Evolutionary conservation across 1,140 invertebrate species (phyloP), one percentile per base, ranked within the genome.

Genomic region (Pachyrhynchus sulphureomaculatus): DNA sequence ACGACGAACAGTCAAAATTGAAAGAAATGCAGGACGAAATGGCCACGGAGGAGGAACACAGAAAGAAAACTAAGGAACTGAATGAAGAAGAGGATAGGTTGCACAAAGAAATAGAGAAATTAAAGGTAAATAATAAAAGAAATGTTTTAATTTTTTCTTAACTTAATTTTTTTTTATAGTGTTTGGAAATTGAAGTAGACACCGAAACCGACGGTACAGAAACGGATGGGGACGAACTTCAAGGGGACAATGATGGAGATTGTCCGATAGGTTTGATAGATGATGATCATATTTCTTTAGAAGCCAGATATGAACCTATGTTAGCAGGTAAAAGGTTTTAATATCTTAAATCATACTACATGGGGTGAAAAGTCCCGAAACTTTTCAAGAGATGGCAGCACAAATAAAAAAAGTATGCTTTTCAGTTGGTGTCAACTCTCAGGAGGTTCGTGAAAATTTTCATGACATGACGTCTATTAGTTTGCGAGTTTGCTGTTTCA

Each of bases 191-290:
- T 56, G 89, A 90, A 76, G 79, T 90, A 20, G 89, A 91, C 66
- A 90, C 88, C 0, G 89, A 91, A 77, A 90, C 88, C 0, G 88
- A 91, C 74, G 88, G 90, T 62, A 87, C 85, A 5, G 86, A 87
- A 66, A 89, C 86, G 0, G 86, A 88, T 63, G 85, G 85, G 0
- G 67, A 67, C 1, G 87, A 88, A 74, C 80, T 85, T 39, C 80
- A 84, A 2, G 78, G 83, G 15, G 86, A 86, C 62, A 68, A 70
- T 45, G 68, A 70, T 72, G 73, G 29, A 15, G 64, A 71, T 48
- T 42, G 51, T 20, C 29, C 32, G 4, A 32, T 64, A 21, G 37
- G 57, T 6, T 39, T 61, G n/a, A 10, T 59, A 9, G 57, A 64
- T 23, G 70, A 72, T 34, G 67, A 68, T 70, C 74, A 48, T 42